Conservation (phyloP, 2,113 vertebrate genomes). For the Platichthys stellatus region DNA sequence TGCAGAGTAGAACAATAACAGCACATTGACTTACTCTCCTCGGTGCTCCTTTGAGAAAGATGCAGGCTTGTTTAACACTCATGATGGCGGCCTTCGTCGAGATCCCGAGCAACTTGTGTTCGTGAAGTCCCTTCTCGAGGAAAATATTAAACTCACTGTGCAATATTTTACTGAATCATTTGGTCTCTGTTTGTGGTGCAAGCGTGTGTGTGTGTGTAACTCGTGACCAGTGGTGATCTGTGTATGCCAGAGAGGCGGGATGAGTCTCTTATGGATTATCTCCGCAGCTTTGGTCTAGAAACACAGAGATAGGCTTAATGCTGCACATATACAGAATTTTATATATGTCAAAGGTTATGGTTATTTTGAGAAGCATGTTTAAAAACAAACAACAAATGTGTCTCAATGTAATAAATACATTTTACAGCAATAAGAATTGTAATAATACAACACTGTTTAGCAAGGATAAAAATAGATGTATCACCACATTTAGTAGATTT, state of each 20-base stretch:
- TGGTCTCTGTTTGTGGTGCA: slow-evolving; percentile 1
- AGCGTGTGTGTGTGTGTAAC: slow-evolving; percentile 27
- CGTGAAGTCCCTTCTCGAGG: neutral
- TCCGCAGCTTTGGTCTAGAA: slow-evolving; percentile 63
- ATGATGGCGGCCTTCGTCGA: slow-evolving; percentile 57
- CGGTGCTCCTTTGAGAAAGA: slow-evolving; percentile 86
- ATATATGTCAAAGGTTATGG: slow-evolving; percentile 13
- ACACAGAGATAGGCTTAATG: slow-evolving; percentile 66
- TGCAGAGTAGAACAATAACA: neutral
- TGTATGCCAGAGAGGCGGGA: slow-evolving; percentile 32
- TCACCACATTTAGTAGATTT: neutral
- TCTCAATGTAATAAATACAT: neutral
- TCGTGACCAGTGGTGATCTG: slow-evolving; percentile 39
- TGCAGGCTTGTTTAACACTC: slow-evolving; percentile 87
- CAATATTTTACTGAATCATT: slow-evolving; percentile 1
- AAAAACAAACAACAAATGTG: neutral
- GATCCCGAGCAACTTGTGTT: slow-evolving; percentile 20
- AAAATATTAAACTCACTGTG: neutral
- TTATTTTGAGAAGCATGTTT: neutral
- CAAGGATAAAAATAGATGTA: neutral
- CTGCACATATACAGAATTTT: slow-evolving; percentile 34
- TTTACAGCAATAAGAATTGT: neutral
- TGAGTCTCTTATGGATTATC: slow-evolving; percentile 71
- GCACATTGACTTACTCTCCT: slow-evolving; percentile 77
- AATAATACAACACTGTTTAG: neutral